Conservation (phyloP, 2,797 vertebrate genomes). For the Nyctibius grandis region DNA sequence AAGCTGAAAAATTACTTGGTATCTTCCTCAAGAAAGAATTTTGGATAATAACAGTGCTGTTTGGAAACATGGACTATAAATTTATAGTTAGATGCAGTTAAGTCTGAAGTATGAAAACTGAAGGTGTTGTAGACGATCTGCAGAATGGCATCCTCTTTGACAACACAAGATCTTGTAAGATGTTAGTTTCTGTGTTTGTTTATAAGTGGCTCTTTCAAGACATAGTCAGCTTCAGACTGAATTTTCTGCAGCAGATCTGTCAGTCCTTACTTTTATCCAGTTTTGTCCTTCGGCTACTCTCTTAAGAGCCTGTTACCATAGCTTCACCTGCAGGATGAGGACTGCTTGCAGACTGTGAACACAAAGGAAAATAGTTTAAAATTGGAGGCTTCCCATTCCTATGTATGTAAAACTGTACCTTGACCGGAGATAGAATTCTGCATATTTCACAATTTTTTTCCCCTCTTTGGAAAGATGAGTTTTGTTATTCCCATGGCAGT, state of each 20-base stretch:
- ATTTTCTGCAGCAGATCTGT: background rate
- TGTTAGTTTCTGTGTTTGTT: background rate
- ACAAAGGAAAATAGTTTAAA: background rate
- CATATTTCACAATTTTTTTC: background rate
- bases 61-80: background rate
- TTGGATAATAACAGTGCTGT: background rate
- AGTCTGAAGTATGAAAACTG: background rate
- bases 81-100: background rate
- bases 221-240: background rate
- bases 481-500: background rate
- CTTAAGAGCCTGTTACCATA: background rate
- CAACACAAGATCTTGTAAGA: background rate
- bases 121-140: background rate
- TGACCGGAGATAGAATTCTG: background rate
- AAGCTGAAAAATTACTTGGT: background rate
- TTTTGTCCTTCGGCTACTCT: background rate
- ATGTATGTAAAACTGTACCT: background rate
- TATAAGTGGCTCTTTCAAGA: background rate
- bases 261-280: background rate
- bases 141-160: background rate
- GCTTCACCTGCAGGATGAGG: background rate
- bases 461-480: background rate
- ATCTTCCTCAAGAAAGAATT: background rate
- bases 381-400: background rate
- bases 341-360: background rate